These are phyloP conservation scores for Bubalus kerabau DNA, from an alignment of 2,113 vertebrate species.

Conservation along the genomic window DNA sequence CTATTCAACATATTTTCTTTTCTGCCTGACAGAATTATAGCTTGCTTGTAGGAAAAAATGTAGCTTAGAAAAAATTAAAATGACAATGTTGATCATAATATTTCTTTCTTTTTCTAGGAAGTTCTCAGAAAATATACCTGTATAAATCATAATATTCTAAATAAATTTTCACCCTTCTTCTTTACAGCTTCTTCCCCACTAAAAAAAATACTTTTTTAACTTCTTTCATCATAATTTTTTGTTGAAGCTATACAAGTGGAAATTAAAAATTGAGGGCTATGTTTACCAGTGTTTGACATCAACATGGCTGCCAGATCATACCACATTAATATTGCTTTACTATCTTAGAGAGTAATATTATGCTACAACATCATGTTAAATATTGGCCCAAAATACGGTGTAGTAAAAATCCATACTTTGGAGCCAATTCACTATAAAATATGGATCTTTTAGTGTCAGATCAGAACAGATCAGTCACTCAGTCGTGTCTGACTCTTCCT, in stretches of 20 bases:
- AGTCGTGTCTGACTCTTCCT: too few relatives aligned
- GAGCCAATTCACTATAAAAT: neutral
- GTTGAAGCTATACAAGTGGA: neutral
- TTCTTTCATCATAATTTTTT: neutral
- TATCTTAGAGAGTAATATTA: neutral
- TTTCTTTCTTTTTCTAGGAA: neutral
- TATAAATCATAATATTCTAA: neutral
- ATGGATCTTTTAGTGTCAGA: neutral
- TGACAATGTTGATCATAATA: neutral
- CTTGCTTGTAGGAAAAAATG: conserved; percentile 10
- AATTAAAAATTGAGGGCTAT: neutral
- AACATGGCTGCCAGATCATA: neutral
- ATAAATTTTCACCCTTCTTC: neutral
- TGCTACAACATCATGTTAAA: neutral
- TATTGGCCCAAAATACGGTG: neutral
- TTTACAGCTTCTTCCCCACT: rapidly evolving
- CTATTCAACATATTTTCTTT: neutral
- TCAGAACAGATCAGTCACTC: too few relatives aligned
- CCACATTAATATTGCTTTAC: neutral
- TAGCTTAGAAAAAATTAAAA: neutral
- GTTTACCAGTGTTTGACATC: neutral
- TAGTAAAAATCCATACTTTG: neutral
- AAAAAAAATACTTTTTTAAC: neutral
- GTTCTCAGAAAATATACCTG: neutral
- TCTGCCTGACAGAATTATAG: neutral